Evolutionary conservation across 2,113 vertebrate species (phyloP).

Genomic region (Phalacrocorax pelagicus): DNA sequence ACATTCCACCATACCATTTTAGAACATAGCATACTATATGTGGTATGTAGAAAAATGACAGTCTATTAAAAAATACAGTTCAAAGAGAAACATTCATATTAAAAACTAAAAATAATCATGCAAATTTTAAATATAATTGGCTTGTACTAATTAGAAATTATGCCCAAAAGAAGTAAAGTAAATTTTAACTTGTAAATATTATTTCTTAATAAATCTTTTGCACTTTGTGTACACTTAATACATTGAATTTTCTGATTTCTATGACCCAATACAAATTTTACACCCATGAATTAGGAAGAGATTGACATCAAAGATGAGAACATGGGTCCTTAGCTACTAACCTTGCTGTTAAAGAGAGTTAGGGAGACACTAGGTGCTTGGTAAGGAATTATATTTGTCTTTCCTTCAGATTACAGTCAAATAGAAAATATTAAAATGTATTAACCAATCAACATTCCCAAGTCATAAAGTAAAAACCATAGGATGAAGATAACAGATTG

Average conservation of each 20-base stretch:
- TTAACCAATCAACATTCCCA: not conserved
- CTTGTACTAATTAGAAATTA: not conserved
- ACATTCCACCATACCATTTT: slow-evolving; percentile 32
- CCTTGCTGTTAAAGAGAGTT: not conserved
- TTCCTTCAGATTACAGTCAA: not conserved
- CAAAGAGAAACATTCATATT: not conserved
- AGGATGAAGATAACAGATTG: not conserved
- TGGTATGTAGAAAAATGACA: slow-evolving; percentile 12
- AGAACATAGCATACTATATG: not conserved
- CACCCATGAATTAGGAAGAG: not conserved
- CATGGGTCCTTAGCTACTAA: not conserved
- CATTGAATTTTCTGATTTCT: not conserved
- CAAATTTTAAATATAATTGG: not conserved
- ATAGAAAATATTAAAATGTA: not conserved
- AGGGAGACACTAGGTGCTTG: not conserved
- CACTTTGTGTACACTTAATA: not conserved
- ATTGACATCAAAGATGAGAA: not conserved
- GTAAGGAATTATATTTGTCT: not conserved
- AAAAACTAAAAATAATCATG: not conserved
- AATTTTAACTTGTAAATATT: not conserved
- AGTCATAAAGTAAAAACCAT: not conserved
- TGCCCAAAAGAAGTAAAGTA: not conserved
- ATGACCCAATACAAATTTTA: not conserved
- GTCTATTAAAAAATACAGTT: not conserved
- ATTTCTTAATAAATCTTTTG: not conserved